Percentiles rank a stretch among this genome's conserved stretches.
These are phyloP conservation scores for Callithrix jacchus DNA, from an alignment of 2,113 vertebrate genomes.

Conservation along the genomic window DNA sequence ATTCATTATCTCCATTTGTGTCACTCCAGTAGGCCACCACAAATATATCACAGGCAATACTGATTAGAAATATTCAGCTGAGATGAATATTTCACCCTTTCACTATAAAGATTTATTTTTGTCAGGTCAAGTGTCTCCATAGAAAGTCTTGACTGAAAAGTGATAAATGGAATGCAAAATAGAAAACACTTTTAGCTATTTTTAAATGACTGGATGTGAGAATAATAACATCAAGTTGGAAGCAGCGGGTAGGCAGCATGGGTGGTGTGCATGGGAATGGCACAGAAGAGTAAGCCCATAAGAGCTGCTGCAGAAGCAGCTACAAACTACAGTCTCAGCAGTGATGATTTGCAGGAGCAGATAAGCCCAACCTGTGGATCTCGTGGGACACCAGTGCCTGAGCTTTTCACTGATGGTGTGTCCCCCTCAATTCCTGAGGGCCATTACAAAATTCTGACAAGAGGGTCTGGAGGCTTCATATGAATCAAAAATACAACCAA, in stretches of 20 bases:
- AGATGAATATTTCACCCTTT: not conserved
- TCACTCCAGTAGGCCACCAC: not conserved
- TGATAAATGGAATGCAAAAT: not conserved
- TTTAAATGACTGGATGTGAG: not conserved
- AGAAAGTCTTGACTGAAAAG: not conserved
- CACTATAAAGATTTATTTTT: not conserved
- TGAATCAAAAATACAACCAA: fast-evolving
- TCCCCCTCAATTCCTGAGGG: not conserved
- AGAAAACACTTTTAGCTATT: not conserved
- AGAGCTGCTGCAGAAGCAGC: fast-evolving
- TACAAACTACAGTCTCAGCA: fast-evolving
- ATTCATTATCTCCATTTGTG: not conserved
- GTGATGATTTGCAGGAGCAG: fast-evolving
- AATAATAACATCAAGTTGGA: not conserved
- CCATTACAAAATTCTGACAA: not conserved
- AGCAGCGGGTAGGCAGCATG: fast-evolving
- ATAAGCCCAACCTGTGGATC: fast-evolving
- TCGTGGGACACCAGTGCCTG: not conserved
- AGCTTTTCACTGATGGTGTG: fast-evolving
- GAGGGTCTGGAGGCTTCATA: not conserved
- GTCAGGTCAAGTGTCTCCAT: not conserved
- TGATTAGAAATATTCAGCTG: not conserved
- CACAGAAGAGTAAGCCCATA: not conserved
- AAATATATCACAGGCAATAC: fast-evolving
- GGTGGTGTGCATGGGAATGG: fast-evolving